These are phyloP conservation scores for Lithobius niger DNA, from an alignment of 1,140 invertebrate species.

Conservation along the genomic window DNA sequence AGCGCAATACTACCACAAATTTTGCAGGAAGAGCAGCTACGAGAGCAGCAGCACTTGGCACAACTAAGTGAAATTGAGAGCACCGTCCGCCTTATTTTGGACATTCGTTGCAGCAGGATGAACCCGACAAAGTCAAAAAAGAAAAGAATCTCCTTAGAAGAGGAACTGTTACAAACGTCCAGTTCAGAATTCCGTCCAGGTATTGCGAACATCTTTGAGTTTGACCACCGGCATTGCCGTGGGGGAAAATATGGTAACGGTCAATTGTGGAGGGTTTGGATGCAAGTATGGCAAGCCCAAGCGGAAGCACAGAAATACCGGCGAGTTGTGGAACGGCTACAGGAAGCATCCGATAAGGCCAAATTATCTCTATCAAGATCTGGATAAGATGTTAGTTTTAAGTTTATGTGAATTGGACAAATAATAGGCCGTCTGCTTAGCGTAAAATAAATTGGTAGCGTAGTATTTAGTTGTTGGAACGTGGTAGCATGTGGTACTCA, in stretches of 20 bases:
- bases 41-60: background rate
- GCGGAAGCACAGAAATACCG: slow-evolving; percentile 1
- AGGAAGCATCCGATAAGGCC: too few relatives aligned
- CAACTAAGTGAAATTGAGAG: background rate
- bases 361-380: too few relatives aligned
- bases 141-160: background rate
- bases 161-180: background rate
- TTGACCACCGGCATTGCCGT: background rate
- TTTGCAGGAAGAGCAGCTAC: background rate
- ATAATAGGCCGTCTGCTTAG: too few relatives aligned
- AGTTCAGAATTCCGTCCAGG: background rate
- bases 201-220: background rate
- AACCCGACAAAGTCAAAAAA: background rate
- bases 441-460: too few relatives aligned
- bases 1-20: too few relatives aligned
- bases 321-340: background rate
- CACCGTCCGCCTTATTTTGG: background rate
- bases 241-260: background rate
- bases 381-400: too few relatives aligned
- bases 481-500: too few relatives aligned
- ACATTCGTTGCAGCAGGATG: background rate
- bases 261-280: background rate
- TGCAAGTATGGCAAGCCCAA: background rate
- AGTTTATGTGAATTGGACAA: too few relatives aligned
- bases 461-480: too few relatives aligned